Percentiles rank a stretch among this genome's conserved stretches.
phyloP scores from a whole-genome alignment of 2,888 invertebrate genomes.

The Cryptocheilus praepositus region DNA sequence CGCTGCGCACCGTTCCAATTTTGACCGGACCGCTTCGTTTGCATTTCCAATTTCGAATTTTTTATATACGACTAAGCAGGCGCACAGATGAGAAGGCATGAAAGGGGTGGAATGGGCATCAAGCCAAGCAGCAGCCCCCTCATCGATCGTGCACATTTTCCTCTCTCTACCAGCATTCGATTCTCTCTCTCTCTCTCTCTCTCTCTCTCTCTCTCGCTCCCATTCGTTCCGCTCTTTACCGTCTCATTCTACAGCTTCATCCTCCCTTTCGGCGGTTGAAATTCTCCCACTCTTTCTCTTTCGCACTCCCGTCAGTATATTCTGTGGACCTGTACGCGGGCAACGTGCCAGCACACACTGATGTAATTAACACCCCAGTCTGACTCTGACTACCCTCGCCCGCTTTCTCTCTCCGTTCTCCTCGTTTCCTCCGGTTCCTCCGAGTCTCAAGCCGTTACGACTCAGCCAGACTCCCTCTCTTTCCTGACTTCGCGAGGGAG shows the following conservation, averaged over 20 bases:
- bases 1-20: too few species aligned
- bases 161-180: slow-evolving; percentile 1
- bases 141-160: slow-evolving; percentile 50
- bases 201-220: slow-evolving; percentile 26
- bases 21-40: too few species aligned
- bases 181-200: slow-evolving; percentile 7
- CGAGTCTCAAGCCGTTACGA: slow-evolving; percentile 7
- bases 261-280: slow-evolving; percentile 6
- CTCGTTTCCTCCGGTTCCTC: not conserved
- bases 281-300: slow-evolving; percentile 22
- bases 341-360: slow-evolving; percentile 65
- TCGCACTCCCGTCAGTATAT: slow-evolving; percentile 15
- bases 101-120: slow-evolving; percentile 43
- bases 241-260: slow-evolving; percentile 13
- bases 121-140: slow-evolving; percentile 57
- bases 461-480: slow-evolving; percentile 16
- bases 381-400: slow-evolving; percentile 32
- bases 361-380: slow-evolving; percentile 67
- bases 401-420: slow-evolving; percentile 21
- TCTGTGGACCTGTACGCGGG: slow-evolving; percentile 40
- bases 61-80: too few species aligned
- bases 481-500: not conserved
- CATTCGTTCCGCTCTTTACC: slow-evolving; percentile 17
- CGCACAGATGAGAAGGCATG: not conserved
- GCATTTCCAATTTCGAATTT: too few species aligned